These are phyloP conservation scores for Nettapus auritus DNA, from an alignment of 2,113 vertebrate genomes.

Conservation along the genomic window DNA sequence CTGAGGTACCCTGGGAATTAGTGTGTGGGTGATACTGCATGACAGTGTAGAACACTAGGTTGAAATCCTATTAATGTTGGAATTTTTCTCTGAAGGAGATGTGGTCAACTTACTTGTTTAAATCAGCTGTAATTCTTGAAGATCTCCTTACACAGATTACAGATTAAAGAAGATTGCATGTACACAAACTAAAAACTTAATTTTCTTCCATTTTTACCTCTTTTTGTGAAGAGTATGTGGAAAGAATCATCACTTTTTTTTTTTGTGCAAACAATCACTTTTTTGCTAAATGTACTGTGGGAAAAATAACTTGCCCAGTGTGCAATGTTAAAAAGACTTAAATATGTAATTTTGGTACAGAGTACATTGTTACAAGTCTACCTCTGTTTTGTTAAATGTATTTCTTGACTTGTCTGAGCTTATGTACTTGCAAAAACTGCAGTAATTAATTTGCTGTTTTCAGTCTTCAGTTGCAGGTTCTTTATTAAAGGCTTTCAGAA, in stretches of 20 bases:
- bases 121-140: neutral
- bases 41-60: neutral
- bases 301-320: neutral
- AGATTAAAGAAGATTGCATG: neutral
- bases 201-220: neutral
- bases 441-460: neutral
- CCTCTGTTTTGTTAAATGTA: neutral
- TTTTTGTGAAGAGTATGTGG: neutral
- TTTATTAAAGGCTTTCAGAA: neutral
- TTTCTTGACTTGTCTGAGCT: neutral
- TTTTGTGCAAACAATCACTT: neutral
- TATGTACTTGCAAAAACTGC: neutral
- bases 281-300: neutral
- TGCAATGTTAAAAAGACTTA: neutral
- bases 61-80: neutral
- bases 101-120: neutral
- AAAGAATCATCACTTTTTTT: neutral
- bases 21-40: neutral
- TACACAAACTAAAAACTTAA: neutral
- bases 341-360: neutral
- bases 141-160: neutral
- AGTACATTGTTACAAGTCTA: neutral
- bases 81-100: neutral
- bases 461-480: neutral
- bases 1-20: neutral